Conservation (phyloP, 2,888 invertebrate genomes). For the Nomada ruficornis region DNA sequence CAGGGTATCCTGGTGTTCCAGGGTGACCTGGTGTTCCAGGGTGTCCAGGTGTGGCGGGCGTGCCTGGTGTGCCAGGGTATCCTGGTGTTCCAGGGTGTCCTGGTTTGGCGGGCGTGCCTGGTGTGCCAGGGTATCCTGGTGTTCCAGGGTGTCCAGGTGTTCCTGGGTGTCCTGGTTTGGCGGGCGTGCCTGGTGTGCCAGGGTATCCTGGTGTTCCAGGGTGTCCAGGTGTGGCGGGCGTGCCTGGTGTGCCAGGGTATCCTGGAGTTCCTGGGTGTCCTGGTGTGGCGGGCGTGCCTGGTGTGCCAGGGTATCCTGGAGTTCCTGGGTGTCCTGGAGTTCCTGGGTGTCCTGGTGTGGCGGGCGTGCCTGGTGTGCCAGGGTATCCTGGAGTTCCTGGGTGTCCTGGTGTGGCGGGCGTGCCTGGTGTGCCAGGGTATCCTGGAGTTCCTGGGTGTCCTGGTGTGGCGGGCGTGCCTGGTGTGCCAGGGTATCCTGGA, state of each 20-base stretch:
- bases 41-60: conserved; percentile 38
- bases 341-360: conserved; percentile 31
- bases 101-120: conserved; percentile 29
- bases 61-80: conserved; percentile 53
- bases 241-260: conserved; percentile 35
- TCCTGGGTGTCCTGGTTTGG: too few relatives aligned
- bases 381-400: conserved; percentile 75
- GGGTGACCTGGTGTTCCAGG: conserved; percentile 57
- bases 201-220: conserved; percentile 9
- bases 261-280: conserved; percentile 13
- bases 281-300: conserved; percentile 28
- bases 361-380: conserved; percentile 73
- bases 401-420: conserved; percentile 66
- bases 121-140: conserved; percentile 52
- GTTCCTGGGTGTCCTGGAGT: too few relatives aligned
- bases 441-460: conserved; percentile 53
- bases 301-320: conserved; percentile 48
- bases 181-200: conserved; percentile 3
- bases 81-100: conserved; percentile 56
- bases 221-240: conserved; percentile 17
- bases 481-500: conserved; percentile 31
- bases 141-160: too few relatives aligned
- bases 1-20: too few relatives aligned
- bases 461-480: conserved; percentile 33
- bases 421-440: conserved; percentile 68